Conservation (phyloP, 2,797 vertebrate genomes). For the Xenops minutus region DNA sequence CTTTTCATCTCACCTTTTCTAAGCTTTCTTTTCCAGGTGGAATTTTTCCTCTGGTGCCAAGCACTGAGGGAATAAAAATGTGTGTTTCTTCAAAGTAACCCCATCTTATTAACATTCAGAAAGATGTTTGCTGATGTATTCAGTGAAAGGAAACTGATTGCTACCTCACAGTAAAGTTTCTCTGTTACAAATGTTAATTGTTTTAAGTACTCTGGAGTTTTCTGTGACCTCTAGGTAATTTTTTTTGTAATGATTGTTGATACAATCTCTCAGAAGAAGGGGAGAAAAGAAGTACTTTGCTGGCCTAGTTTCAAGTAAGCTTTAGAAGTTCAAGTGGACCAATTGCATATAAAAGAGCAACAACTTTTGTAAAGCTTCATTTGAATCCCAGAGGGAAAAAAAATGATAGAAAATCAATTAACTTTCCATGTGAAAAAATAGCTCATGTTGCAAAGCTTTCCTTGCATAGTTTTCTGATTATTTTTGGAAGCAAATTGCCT, state of each 20-base stretch:
- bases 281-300: neutral
- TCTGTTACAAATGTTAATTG: conserved; percentile 27
- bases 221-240: neutral
- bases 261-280: conserved; percentile 22
- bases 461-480: conserved; percentile 72
- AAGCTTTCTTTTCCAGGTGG: neutral
- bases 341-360: conserved; percentile 37
- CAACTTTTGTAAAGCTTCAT: conserved; percentile 61
- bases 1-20: conserved; percentile 8
- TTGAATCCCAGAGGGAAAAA: conserved; percentile 61
- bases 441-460: conserved; percentile 68
- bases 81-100: neutral
- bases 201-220: neutral
- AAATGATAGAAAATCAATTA: conserved; percentile 76
- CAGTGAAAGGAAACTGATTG: neutral
- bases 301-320: conserved; percentile 57
- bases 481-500: conserved; percentile 76
- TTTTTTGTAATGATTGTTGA: neutral
- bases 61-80: neutral
- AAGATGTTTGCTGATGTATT: conserved; percentile 6
- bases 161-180: neutral
- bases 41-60: neutral
- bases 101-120: neutral
- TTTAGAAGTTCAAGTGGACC: conserved; percentile 52
- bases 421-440: conserved; percentile 73